These are phyloP conservation scores for Ictalurus furcatus DNA, from an alignment of 2,113 vertebrate species.

Conservation along the genomic window DNA sequence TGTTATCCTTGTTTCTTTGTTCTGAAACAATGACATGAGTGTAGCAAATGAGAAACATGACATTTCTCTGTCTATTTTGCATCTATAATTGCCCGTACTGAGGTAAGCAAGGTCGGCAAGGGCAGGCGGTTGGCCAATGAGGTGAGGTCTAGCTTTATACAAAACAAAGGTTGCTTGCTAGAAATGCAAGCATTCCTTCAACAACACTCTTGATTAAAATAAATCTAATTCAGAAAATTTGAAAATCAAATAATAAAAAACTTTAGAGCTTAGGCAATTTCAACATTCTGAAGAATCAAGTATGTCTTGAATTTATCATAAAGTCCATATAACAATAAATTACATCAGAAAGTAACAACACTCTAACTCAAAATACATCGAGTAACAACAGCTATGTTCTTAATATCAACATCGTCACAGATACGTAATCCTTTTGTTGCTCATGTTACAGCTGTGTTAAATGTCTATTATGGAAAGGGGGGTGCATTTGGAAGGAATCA, in stretches of 20 bases:
- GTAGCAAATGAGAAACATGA: constrained; percentile 63
- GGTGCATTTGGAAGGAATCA: constrained; percentile 45
- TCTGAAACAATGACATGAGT: constrained; percentile 63
- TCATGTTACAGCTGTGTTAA: constrained; percentile 36
- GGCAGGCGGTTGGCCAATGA: constrained; percentile 44
- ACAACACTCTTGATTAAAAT: background rate
- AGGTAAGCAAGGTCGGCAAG: constrained; percentile 49
- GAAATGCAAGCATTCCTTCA: background rate
- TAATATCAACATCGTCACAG: constrained; percentile 23
- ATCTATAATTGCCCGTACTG: constrained; percentile 57
- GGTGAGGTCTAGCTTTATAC: background rate
- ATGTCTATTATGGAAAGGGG: constrained; percentile 13
- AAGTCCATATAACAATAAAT: background rate
- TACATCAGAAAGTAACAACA: background rate
- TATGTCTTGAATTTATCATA: background rate
- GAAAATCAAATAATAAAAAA: background rate
- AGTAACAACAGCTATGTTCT: background rate
- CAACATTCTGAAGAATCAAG: background rate
- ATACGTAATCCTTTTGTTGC: constrained; percentile 40
- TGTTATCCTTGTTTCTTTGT: constrained; percentile 64
- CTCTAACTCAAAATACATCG: background rate
- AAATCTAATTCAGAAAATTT: background rate
- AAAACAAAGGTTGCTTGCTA: background rate
- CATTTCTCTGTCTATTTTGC: constrained; percentile 56
- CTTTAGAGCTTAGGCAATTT: background rate